A percentile compares a stretch with the other conserved stretches of the same genome.
These are phyloP conservation scores for Passer domesticus DNA, from an alignment of 2,113 vertebrate genomes.

Conservation along the genomic window DNA sequence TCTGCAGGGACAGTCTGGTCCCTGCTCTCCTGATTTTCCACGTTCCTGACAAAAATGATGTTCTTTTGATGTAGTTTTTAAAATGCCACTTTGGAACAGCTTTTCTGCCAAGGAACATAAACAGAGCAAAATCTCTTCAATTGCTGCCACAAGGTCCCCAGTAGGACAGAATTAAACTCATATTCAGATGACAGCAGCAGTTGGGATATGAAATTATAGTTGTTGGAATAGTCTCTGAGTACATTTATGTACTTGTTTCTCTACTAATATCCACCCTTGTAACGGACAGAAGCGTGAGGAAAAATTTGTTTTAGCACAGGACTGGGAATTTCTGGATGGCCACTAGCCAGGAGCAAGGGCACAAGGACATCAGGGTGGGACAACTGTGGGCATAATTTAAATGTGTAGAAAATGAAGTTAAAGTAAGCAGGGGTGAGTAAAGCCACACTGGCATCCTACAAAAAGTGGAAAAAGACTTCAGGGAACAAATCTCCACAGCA, in stretches of 20 bases:
- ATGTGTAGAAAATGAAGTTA: not conserved
- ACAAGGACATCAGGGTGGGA: not conserved
- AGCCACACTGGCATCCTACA: not conserved
- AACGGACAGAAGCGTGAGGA: not conserved
- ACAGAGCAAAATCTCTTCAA: not conserved
- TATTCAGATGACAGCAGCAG: not conserved
- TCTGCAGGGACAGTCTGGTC: not conserved
- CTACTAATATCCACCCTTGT: not conserved
- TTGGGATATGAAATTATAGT: not conserved
- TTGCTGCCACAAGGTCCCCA: not conserved
- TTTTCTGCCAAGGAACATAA: not conserved
- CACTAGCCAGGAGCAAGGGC: not conserved
- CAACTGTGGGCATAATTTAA: not conserved
- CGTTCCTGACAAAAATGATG: accelerated
- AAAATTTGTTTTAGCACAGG: not conserved
- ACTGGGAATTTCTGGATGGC: not conserved
- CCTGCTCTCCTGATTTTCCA: not conserved
- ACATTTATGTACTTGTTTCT: not conserved
- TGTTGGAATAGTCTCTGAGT: not conserved
- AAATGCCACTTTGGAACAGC: not conserved
- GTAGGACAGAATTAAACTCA: not conserved
- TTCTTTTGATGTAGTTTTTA: not conserved
- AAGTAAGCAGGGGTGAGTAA: not conserved
- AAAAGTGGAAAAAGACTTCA: not conserved
- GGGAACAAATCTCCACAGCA: not conserved